Base-by-base conservation (phyloP, 1,140 invertebrate species). In the Brachionus asplanchnoidis region DNA sequence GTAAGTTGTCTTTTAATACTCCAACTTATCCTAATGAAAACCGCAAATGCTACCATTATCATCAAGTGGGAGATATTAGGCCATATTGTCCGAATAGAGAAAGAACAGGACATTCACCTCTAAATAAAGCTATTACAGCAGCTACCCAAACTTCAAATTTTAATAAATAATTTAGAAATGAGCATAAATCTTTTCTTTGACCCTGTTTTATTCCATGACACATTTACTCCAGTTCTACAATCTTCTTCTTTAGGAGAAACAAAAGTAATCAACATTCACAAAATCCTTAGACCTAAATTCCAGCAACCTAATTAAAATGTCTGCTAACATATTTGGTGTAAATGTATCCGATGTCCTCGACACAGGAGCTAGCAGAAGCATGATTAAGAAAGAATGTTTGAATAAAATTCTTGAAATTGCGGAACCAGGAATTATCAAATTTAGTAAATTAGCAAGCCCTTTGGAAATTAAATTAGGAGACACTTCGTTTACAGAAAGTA, bases 111-210 rank as follows among this genome's bases (percentile, higher is more conserved):
- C 4, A 60, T 60, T 60, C 53, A 23, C 20, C 20, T 60, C 20
- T 17, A 66, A 66, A 28, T 20, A 66, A 66, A 20, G 53, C 12
- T 14, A 56, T 14, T 4, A 56, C 17, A 65, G 60, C 60, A n/a
- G n/a, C n/a, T n/a, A n/a, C n/a, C n/a, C n/a, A n/a, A n/a, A n/a
- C n/a, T n/a, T n/a, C n/a, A n/a, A 9, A 36, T 36, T n/a, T n/a
- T n/a, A n/a, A n/a, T n/a, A n/a, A n/a, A n/a, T n/a, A n/a, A n/a
- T n/a, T n/a, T n/a, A n/a, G 66, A 70, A 70, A 70, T 70, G 3
- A 36, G 66, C 14, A 32, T 12, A n/a, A 70, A 36, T 26, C 66
- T 70, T 70, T 70, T 70, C 66, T 70, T 70, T 70, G 66, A 70
- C 23, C 66, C 66, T 7, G 66, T 36, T 36, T 70, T 70, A 70